These are phyloP conservation scores for Perizoma affinitatum DNA, from an alignment of 2,888 invertebrate genomes.

Conservation along the genomic window DNA sequence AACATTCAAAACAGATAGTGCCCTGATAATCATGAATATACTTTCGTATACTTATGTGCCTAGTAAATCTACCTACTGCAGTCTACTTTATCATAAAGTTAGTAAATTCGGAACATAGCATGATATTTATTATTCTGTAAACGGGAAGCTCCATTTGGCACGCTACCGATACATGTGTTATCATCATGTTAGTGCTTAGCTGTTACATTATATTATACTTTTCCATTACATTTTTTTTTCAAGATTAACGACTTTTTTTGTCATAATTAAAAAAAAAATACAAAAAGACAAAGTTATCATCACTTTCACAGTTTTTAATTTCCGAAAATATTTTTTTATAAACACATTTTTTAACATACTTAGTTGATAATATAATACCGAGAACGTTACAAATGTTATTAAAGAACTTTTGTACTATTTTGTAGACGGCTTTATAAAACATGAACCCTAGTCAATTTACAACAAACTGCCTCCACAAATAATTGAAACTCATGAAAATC, in stretches of 20 bases:
- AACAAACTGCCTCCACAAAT: constrained; percentile 17
- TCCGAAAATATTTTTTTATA: too few species aligned
- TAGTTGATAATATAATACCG: too few species aligned
- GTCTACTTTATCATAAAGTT: constrained; percentile 20
- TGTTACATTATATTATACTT: constrained; percentile 1
- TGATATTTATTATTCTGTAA: constrained; percentile 38
- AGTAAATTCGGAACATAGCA: constrained; percentile 44
- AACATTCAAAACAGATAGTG: too few species aligned
- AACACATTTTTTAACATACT: too few species aligned
- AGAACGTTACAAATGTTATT: too few species aligned
- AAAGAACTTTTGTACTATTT: too few species aligned
- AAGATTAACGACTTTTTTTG: too few species aligned
- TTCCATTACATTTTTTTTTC: too few species aligned
- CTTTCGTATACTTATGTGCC: neutral
- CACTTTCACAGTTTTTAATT: too few species aligned
- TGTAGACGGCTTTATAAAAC: too few species aligned
- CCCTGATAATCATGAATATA: neutral
- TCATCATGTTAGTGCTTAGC: constrained; percentile 37
- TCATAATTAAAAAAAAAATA: too few species aligned
- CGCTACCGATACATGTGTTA: constrained; percentile 54
- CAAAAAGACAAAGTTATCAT: too few species aligned
- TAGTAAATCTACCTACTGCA: constrained; percentile 2
- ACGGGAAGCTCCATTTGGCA: constrained; percentile 38
- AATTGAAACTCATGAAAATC: constrained; percentile 36
- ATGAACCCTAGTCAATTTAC: constrained; percentile 14